Evolutionary conservation across 2,888 invertebrate species (phyloP), one percentile per base, ranked within the genome.

Genomic region (Sthenelais limicola): DNA sequence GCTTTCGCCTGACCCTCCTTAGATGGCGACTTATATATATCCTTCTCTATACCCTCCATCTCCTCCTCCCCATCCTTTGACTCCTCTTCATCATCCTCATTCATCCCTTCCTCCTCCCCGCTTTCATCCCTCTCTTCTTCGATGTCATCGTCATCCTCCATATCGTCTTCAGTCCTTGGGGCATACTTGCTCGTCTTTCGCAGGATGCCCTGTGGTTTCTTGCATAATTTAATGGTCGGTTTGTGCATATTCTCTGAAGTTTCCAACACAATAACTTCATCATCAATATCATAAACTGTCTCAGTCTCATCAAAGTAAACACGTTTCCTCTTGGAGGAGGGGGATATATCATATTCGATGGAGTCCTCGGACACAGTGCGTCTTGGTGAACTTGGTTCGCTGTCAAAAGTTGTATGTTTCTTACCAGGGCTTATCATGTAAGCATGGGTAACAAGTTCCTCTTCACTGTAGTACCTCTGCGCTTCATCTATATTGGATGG

Each of bases 321-420:
- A 12, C 62, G 62, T 43, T 62, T 62, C 24, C 62, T 21, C 38
- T 62, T 62, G 21, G 35, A 21, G 1, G 62, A 62, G 1, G 62
- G 62, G 1, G 38, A 62, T 24, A 62, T 18, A 28, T 62, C 62
- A 24, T 26, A 62, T 9, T 62, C 62, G 38, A 1, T 9, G 30
- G 18, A 18, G 5, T 26, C 15, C 28, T 15, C 21, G 3, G 48
- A 48, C 12, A 24, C 12, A 2, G 18, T 24, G 38, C 38, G 62
- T 1, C 62, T 35, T 9, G 62, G 62, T 1, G 62, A 62, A 12
- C 38, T 1, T 1, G 62, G 62, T 26, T 62, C 62, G 24, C 38
- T 38, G 62, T 62, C 62, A 21, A 62, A 62, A 1, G 62, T 62
- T n/a, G 62, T 62, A 43, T 62, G 62, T 24, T 62, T 62, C 38